These are phyloP conservation scores for Proterorhinus semilunaris DNA, from an alignment of 2,113 vertebrate genomes.

Conservation along the genomic window DNA sequence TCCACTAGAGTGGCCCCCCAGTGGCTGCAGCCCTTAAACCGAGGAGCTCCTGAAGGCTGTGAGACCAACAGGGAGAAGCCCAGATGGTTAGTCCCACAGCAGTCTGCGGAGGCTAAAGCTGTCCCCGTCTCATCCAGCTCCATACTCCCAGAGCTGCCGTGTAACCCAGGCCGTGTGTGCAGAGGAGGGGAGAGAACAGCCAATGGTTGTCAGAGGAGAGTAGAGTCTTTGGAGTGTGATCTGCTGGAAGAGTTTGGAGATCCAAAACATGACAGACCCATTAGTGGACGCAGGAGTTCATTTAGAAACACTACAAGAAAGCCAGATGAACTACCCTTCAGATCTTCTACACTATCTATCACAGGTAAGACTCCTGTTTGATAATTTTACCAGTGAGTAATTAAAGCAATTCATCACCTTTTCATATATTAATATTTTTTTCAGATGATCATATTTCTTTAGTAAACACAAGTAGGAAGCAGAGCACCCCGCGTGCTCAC, in stretches of 20 bases:
- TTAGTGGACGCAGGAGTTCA: slow-evolving; percentile 81
- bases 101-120: slow-evolving; percentile 49
- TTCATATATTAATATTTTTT: neutral
- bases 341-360: slow-evolving; percentile 32
- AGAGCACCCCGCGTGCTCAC: slow-evolving; percentile 48
- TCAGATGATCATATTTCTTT: slow-evolving; percentile 58
- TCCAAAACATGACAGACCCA: slow-evolving; percentile 63
- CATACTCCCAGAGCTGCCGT: slow-evolving; percentile 59
- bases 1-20: slow-evolving; percentile 71
- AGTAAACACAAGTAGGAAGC: slow-evolving; percentile 56
- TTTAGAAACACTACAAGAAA: slow-evolving; percentile 34
- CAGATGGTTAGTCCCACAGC: slow-evolving; percentile 78
- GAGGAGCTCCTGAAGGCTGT: slow-evolving; percentile 50
- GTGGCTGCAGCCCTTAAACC: slow-evolving; percentile 80
- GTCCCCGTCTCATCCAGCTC: slow-evolving; percentile 47
- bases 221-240: slow-evolving; percentile 61
- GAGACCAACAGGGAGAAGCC: slow-evolving; percentile 64
- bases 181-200: slow-evolving; percentile 40
- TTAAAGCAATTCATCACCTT: neutral
- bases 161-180: slow-evolving; percentile 64
- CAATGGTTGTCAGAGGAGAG: slow-evolving; percentile 51
- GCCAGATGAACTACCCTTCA: slow-evolving; percentile 45
- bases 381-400: neutral
- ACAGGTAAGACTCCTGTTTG: slow-evolving; percentile 30
- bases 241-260: slow-evolving; percentile 66